Evolutionary conservation across 2,113 vertebrate genomes (phyloP).

Genomic region (Gymnorhina tibicen): DNA sequence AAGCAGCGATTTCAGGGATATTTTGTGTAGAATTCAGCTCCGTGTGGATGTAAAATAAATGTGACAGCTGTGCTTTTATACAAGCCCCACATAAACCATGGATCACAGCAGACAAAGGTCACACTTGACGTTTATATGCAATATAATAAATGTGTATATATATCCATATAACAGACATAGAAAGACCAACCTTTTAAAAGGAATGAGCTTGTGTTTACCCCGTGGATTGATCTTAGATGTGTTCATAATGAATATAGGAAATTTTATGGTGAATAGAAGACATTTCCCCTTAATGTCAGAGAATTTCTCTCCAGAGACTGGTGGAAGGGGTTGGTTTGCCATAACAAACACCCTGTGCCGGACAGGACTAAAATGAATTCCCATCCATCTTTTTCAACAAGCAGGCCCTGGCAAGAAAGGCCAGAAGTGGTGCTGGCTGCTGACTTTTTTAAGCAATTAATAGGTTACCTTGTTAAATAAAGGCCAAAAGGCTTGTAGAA

Average conservation of each 20-base stretch:
- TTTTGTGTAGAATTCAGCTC: neutral
- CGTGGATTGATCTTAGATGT: neutral
- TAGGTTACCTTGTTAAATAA: neutral
- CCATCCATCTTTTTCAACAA: neutral
- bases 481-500: neutral
- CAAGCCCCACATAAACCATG: neutral
- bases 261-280: neutral
- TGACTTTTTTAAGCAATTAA: neutral
- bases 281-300: neutral
- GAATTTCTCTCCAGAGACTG: neutral
- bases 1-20: neutral
- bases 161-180: neutral
- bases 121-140: neutral
- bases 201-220: neutral
- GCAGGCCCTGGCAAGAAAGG: neutral
- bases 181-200: neutral
- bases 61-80: neutral
- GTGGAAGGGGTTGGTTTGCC: neutral
- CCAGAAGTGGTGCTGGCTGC: neutral
- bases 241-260: neutral
- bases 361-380: neutral
- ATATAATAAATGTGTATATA: neutral
- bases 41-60: neutral
- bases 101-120: neutral
- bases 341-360: neutral